Percentiles rank a stretch among this genome's conserved stretches.
Evolutionary conservation across 2,113 vertebrate species (phyloP).

Genomic region (Gorsachius goisagi): DNA sequence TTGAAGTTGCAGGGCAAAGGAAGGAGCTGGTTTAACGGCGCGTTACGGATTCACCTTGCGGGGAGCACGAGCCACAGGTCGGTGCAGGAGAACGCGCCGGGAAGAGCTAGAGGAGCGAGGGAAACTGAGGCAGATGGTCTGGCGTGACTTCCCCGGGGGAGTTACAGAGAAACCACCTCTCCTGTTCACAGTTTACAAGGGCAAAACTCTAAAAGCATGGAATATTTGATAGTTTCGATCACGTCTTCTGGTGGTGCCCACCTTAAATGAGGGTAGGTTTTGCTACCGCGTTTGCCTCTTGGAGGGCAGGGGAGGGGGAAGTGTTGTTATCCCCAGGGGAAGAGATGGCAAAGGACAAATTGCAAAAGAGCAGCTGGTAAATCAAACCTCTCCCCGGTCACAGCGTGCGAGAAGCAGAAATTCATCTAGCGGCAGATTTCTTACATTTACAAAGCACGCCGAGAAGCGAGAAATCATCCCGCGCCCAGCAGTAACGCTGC

Average conservation of each 20-base stretch:
- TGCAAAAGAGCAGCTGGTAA: background rate
- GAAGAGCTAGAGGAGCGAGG: background rate
- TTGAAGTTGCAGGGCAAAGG: background rate
- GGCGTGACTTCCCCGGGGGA: background rate
- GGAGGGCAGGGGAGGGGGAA: background rate
- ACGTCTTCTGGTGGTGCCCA: background rate
- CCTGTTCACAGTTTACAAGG: background rate
- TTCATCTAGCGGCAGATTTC: background rate
- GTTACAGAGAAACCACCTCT: background rate
- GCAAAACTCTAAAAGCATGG: background rate
- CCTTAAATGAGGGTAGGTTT: fast-evolving
- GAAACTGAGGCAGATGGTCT: background rate
- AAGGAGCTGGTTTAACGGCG: fast-evolving
- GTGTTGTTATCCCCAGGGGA: background rate
- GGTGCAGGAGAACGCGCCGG: fast-evolving
- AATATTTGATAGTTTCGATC: background rate
- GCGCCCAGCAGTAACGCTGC: background rate
- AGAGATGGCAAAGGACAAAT: background rate
- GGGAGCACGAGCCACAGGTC: fast-evolving
- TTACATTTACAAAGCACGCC: background rate
- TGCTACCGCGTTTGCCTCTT: background rate
- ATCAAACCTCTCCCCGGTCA: background rate
- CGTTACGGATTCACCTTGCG: fast-evolving
- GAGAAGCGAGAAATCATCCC: background rate
- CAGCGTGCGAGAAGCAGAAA: background rate